A percentile compares a stretch with the other conserved stretches of the same genome.
Evolutionary conservation across 2,888 invertebrate genomes (phyloP).

Genomic region (Margaritifera margaritifera): DNA sequence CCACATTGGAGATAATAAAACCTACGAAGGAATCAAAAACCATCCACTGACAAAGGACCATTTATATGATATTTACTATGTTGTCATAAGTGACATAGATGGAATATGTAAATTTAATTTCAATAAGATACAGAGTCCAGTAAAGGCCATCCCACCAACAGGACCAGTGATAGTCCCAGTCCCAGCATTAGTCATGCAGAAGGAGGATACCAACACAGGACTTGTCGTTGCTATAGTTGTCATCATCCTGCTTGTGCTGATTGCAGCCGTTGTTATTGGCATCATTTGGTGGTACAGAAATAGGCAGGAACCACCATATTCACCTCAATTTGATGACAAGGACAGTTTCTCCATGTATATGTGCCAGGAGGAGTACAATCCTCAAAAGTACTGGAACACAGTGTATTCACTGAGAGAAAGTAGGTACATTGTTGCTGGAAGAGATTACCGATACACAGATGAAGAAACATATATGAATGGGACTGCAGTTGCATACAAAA

Average conservation of each 20-base stretch:
- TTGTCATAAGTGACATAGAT: constrained; percentile 81
- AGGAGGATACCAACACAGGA: constrained; percentile 16
- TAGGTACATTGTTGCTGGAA: constrained; percentile 53
- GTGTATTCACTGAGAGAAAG: constrained; percentile 51
- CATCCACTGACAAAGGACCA: constrained; percentile 80
- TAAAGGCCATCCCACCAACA: constrained; percentile 17
- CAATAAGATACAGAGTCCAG: constrained; percentile 70
- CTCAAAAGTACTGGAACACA: constrained; percentile 59
- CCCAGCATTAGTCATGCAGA: background rate
- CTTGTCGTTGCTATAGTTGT: constrained; percentile 51
- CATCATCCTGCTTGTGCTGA: constrained; percentile 45
- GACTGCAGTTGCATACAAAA: constrained; percentile 10
- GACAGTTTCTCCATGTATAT: constrained; percentile 34
- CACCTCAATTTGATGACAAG: constrained; percentile 36
- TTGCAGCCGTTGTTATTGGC: constrained; percentile 46
- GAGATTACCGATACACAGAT: constrained; percentile 44
- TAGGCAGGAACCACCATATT: constrained; percentile 19
- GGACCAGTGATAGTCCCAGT: background rate
- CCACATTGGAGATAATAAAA: constrained; percentile 84
- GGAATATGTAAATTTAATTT: constrained; percentile 80
- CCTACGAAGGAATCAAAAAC: constrained; percentile 85
- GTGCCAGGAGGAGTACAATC: constrained; percentile 49
- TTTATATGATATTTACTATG: constrained; percentile 81
- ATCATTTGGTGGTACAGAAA: constrained; percentile 48
- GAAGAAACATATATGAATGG: constrained; percentile 31